Evolutionary conservation across 64 coral and sea anemone species (phyloP).

Genomic region (Anthopleura sola): DNA sequence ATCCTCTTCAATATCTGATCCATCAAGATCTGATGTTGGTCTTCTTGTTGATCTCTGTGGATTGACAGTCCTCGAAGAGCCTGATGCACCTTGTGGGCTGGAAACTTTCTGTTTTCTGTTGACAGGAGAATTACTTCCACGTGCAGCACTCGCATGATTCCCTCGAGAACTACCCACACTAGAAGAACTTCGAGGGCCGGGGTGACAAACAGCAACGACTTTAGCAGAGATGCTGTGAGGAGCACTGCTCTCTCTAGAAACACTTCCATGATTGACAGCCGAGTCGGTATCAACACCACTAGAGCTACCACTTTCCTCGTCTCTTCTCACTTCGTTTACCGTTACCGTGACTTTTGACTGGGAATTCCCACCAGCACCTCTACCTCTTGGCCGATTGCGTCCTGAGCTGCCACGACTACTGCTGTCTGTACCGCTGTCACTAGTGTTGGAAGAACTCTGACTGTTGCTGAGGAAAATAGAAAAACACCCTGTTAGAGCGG

Average conservation of each 20-base stretch:
- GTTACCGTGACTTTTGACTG: slow-evolving; percentile 29
- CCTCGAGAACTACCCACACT: background rate
- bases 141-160: background rate
- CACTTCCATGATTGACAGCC: background rate
- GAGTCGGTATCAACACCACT: slow-evolving; percentile 90
- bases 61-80: background rate
- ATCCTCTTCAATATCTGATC: slow-evolving; percentile 86
- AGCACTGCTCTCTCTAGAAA: background rate
- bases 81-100: background rate
- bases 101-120: background rate
- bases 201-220: slow-evolving; percentile 5
- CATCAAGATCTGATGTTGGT: slow-evolving; percentile 55
- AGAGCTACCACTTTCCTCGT: slow-evolving; percentile 84
- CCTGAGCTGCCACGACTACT: slow-evolving; percentile 61
- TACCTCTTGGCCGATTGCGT: slow-evolving; percentile 43
- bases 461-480: slow-evolving; percentile 39
- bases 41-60: slow-evolving; percentile 5
- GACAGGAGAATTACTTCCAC: background rate
- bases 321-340: slow-evolving; percentile 37
- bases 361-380: background rate
- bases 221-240: background rate
- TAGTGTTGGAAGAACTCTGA: slow-evolving; percentile 73
- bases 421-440: slow-evolving; percentile 89
- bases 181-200: background rate
- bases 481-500: no score